phyloP scores from a whole-genome alignment of 2,888 invertebrate species.

The Sarcophaga caerulescens region DNA sequence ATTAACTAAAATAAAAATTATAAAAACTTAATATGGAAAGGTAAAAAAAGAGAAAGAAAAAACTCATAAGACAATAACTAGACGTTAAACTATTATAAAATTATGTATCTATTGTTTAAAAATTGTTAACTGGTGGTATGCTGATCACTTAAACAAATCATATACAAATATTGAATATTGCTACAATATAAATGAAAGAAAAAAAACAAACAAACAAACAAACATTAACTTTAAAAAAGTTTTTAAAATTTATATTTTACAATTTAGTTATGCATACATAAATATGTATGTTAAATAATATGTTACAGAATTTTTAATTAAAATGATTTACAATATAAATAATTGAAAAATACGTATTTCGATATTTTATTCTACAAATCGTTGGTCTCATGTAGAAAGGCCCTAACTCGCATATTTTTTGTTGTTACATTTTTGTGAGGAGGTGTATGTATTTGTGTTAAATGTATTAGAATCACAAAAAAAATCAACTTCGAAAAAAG shows the following conservation, averaged over 20 bases:
- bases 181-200: not conserved
- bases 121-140: constrained; percentile 64
- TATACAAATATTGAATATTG: too few relatives aligned
- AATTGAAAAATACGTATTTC: constrained; percentile 12
- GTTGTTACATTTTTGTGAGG: too few relatives aligned
- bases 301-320: constrained; percentile 17
- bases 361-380: not conserved
- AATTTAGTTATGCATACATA: not conserved
- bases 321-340: constrained; percentile 2
- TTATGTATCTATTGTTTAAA: constrained; percentile 30
- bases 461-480: too few relatives aligned
- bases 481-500: too few relatives aligned
- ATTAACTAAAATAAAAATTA: not conserved
- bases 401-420: too few relatives aligned
- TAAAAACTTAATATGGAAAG: too few relatives aligned
- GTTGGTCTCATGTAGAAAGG: too few relatives aligned
- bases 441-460: too few relatives aligned
- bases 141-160: constrained; percentile 36
- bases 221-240: too few relatives aligned
- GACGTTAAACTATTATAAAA: constrained; percentile 56
- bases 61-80: constrained; percentile 64
- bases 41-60: constrained; percentile 37
- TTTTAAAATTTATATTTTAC: not conserved
- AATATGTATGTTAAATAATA: not conserved
- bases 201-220: constrained; percentile 23